phyloP scores from a whole-genome alignment of 2,888 invertebrate genomes.

The Horisme vitalbata region DNA sequence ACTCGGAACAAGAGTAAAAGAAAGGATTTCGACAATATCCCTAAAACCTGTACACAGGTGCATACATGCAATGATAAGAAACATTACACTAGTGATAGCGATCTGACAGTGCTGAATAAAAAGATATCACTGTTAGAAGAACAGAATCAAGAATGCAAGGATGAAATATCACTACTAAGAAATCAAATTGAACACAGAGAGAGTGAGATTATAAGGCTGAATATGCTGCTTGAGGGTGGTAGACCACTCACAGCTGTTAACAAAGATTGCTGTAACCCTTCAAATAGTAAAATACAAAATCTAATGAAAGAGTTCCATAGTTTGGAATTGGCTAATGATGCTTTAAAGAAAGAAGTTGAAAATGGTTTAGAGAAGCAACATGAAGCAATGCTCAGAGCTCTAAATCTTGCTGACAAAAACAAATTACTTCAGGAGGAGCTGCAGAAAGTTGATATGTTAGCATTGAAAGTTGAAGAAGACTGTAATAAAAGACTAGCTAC shows the following conservation, averaged over 20 bases:
- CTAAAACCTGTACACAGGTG: slow-evolving; percentile 48
- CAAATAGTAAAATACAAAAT: slow-evolving; percentile 79
- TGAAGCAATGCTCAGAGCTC: slow-evolving; percentile 90
- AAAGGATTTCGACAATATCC: slow-evolving; percentile 52
- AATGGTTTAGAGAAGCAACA: slow-evolving; percentile 87
- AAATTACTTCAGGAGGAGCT: slow-evolving; percentile 87
- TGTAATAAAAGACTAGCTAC: slow-evolving; percentile 87
- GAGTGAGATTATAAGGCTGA: slow-evolving; percentile 87
- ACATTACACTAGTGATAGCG: slow-evolving; percentile 58
- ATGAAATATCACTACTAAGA: slow-evolving; percentile 67
- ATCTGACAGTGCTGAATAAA: slow-evolving; percentile 66
- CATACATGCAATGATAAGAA: slow-evolving; percentile 52
- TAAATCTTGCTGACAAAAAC: slow-evolving; percentile 88
- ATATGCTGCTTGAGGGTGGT: slow-evolving; percentile 87
- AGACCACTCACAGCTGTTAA: slow-evolving; percentile 84
- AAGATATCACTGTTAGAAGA: slow-evolving; percentile 70
- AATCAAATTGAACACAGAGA: slow-evolving; percentile 81
- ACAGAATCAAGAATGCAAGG: slow-evolving; percentile 63
- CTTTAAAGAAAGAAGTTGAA: slow-evolving; percentile 72
- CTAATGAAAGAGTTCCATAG: slow-evolving; percentile 84
- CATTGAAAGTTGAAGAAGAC: slow-evolving; percentile 89
- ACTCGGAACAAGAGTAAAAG: slow-evolving; percentile 67
- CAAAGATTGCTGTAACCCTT: slow-evolving; percentile 85
- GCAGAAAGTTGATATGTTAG: slow-evolving; percentile 88
- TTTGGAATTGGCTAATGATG: slow-evolving; percentile 82